phyloP scores from a whole-genome alignment of 2,888 invertebrate genomes.

The Hymenopus coronatus region DNA sequence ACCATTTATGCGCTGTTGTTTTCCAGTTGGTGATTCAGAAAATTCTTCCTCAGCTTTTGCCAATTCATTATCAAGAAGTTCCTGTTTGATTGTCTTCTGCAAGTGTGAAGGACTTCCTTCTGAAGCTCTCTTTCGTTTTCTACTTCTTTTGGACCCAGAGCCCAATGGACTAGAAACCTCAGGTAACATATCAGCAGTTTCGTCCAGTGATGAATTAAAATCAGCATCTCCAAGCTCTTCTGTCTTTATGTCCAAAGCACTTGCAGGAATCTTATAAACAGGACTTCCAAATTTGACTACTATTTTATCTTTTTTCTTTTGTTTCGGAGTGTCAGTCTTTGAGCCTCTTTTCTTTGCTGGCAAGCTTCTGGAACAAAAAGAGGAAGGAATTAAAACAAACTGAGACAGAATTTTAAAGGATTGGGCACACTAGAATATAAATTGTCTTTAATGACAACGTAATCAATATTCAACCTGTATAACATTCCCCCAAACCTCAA shows the following conservation, averaged over 20 bases:
- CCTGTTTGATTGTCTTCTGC: not conserved
- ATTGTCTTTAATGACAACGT: too few relatives aligned
- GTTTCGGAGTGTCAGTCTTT: not conserved
- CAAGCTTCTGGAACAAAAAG: not conserved
- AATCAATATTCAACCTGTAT: too few relatives aligned
- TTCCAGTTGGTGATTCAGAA: not conserved
- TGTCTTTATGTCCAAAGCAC: not conserved
- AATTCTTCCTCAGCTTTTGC: not conserved
- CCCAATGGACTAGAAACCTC: not conserved
- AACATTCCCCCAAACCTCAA: too few relatives aligned
- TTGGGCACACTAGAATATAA: too few relatives aligned
- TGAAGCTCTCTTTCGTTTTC: not conserved
- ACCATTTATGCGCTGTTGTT: not conserved
- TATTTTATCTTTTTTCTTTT: not conserved
- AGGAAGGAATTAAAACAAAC: too few relatives aligned
- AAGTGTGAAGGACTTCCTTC: not conserved
- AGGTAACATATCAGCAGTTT: not conserved
- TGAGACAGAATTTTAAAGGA: too few relatives aligned
- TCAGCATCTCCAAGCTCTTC: not conserved
- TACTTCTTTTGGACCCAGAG: not conserved
- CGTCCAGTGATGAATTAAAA: not conserved
- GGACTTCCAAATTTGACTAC: not conserved
- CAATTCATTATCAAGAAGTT: not conserved
- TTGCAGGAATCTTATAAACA: not conserved
- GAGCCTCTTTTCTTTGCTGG: not conserved